Percentiles rank a stretch among this genome's conserved stretches.
Conservation (phyloP, 2,888 invertebrate genomes). For the Adineta ricciae region DNA sequence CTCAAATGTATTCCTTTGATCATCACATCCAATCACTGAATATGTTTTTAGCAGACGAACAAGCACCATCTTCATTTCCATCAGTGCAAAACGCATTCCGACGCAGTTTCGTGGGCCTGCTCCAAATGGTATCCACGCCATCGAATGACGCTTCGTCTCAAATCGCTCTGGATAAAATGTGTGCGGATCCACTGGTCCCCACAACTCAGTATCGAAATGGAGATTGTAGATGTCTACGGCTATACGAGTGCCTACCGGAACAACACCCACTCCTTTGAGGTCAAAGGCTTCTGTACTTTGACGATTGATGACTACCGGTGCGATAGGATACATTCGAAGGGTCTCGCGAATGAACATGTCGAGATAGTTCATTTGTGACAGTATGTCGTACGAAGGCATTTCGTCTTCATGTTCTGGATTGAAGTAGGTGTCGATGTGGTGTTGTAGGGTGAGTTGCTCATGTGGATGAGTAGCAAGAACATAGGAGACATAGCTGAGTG, state of each 20-base stretch:
- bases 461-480: constrained; percentile 23
- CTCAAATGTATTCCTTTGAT: not conserved
- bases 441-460: constrained; percentile 22
- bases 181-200: constrained; percentile 34
- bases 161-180: constrained; percentile 34
- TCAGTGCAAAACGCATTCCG: constrained; percentile 30
- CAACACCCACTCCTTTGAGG: constrained; percentile 24
- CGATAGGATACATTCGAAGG: constrained; percentile 49
- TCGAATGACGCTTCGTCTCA: constrained; percentile 23
- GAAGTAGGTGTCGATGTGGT: constrained; percentile 1
- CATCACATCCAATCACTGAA: not conserved
- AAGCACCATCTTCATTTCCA: constrained; percentile 24
- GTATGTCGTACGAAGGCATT: constrained; percentile 43
- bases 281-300: constrained; percentile 32
- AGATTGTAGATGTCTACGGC: constrained; percentile 31
- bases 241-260: constrained; percentile 33
- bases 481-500: constrained; percentile 17
- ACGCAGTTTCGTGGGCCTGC: constrained; percentile 30
- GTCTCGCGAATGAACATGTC: constrained; percentile 51
- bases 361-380: constrained; percentile 46
- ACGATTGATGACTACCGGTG: constrained; percentile 39
- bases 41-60: constrained; percentile 1
- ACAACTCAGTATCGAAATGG: constrained; percentile 33
- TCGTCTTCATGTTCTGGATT: constrained; percentile 15
- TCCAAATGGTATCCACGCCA: constrained; percentile 29